Base-by-base conservation (phyloP, 1,140 invertebrate genomes). In the Berghia stephanieae region DNA sequence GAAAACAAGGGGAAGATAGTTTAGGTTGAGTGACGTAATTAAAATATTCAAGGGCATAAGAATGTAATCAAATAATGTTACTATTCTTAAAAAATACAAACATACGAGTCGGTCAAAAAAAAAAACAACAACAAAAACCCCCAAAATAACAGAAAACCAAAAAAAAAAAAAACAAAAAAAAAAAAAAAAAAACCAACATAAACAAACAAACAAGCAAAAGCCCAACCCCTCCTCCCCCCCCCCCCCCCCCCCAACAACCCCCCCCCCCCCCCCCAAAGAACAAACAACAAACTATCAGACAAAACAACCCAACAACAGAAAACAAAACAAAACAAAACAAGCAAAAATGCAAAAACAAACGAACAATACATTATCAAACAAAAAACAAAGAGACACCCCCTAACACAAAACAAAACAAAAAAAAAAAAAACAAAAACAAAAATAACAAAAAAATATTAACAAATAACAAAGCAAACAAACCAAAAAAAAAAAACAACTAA, bases 1-100 rank as follows among this genome's bases (percentile, higher is more conserved):
- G 82, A 55, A 68, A 34, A 79, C 31, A n/a, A 60, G 44, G 31
- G 34, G 21, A 2, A 18, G 3, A 67, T n/a, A n/a, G 46, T 13
- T 10, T 13, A 49, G 10, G 46, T 49, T 49, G 10, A 10, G n/a
- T 49, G 10, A 49, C 10, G 10, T 49, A 10, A n/a, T 49, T 49
- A 10, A 49, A 10, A 10, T 10, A 49, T n/a, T 49, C 46, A 49
- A 13, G n/a, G n/a, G n/a, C n/a, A n/a, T n/a, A n/a, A n/a, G n/a
- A n/a, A n/a, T n/a, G n/a, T n/a, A n/a, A n/a, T n/a, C n/a, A n/a
- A n/a, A n/a, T n/a, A n/a, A n/a, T n/a, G n/a, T n/a, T n/a, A n/a
- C n/a, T n/a, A n/a, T 49, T n/a, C 10, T 49, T 49, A 49, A 31
- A 49, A 31, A 21, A 52, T 34, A 49, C 31, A 38, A 49, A 34